phyloP scores from a whole-genome alignment of 92 coral and sea anemone genomes.

The Chrysogorgia sp. region DNA sequence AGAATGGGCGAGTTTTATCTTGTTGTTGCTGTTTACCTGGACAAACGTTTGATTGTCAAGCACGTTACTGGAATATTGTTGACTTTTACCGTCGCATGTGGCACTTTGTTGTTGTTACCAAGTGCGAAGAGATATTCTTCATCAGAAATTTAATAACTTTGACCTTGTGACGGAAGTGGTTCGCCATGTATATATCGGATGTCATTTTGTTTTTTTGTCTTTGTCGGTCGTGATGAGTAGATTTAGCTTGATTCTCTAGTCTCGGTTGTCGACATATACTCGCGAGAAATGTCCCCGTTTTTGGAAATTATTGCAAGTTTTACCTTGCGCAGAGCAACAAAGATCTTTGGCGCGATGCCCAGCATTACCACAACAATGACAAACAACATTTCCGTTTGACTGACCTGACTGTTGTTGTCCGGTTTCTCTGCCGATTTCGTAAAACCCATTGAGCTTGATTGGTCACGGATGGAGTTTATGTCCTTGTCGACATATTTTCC shows the following conservation, averaged over 20 bases:
- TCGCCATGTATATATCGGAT: too few species aligned
- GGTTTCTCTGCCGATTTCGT: background rate
- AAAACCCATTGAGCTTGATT: background rate
- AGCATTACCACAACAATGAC: too few species aligned
- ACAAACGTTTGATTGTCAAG: too few species aligned
- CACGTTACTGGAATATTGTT: background rate
- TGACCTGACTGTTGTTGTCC: too few species aligned
- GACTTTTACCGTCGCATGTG: background rate
- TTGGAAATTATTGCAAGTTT: constrained; percentile 26
- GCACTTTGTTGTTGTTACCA: too few species aligned
- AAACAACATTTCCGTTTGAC: too few species aligned
- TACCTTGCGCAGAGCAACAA: constrained; percentile 27
- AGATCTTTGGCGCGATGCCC: constrained; percentile 45
- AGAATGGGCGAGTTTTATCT: too few species aligned
- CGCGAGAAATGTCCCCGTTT: constrained; percentile 51
- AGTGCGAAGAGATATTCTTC: too few species aligned
- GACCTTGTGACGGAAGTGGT: background rate
- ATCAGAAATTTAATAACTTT: background rate
- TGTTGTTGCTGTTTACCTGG: too few species aligned
- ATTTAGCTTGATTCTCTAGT: background rate
- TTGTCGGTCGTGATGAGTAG: background rate
- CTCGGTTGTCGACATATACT: constrained; percentile 20
- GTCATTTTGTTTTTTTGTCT: background rate
- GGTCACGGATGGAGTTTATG: too few species aligned
- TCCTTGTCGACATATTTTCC: too few species aligned